Evolutionary conservation across 2,888 invertebrate genomes (phyloP).

Genomic region (Mythimna vitellina): DNA sequence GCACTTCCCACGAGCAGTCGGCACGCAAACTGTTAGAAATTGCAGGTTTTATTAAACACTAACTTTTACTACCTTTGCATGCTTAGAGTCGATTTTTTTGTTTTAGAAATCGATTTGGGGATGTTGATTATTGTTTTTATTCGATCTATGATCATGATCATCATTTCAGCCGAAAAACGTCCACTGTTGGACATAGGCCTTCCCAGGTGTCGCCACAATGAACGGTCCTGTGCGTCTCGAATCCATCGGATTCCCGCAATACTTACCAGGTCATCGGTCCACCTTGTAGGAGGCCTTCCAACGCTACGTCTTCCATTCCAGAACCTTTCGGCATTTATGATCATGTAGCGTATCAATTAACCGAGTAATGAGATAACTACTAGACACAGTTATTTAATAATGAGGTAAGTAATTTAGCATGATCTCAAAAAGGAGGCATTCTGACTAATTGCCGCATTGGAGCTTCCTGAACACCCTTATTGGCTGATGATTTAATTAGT

Average conservation of each 20-base stretch:
- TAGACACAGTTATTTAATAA: not conserved
- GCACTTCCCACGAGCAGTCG: constrained; percentile 78
- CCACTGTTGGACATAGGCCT: too few relatives aligned
- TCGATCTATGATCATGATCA: not conserved
- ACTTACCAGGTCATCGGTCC: too few relatives aligned
- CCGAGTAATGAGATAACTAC: not conserved
- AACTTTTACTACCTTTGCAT: constrained; percentile 16
- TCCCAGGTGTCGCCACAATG: too few relatives aligned
- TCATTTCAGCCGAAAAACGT: too few relatives aligned
- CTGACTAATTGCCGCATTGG: not conserved
- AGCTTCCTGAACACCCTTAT: not conserved
- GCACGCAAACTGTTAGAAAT: constrained; percentile 70
- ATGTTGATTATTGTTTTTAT: constrained; percentile 10
- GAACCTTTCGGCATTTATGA: not conserved
- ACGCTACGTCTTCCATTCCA: too few relatives aligned
- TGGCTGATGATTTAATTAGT: not conserved
- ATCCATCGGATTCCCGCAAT: too few relatives aligned
- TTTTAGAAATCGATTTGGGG: constrained; percentile 2
- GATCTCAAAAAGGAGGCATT: not conserved
- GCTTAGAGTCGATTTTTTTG: not conserved
- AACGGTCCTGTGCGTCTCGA: too few relatives aligned
- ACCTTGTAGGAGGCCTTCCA: too few relatives aligned
- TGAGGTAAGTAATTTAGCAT: not conserved
- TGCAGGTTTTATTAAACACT: constrained; percentile 55
- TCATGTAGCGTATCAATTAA: not conserved